These are phyloP conservation scores for Holothuria scabra DNA, from an alignment of 53 echinoderm and acorn worm species.

Conservation along the genomic window DNA sequence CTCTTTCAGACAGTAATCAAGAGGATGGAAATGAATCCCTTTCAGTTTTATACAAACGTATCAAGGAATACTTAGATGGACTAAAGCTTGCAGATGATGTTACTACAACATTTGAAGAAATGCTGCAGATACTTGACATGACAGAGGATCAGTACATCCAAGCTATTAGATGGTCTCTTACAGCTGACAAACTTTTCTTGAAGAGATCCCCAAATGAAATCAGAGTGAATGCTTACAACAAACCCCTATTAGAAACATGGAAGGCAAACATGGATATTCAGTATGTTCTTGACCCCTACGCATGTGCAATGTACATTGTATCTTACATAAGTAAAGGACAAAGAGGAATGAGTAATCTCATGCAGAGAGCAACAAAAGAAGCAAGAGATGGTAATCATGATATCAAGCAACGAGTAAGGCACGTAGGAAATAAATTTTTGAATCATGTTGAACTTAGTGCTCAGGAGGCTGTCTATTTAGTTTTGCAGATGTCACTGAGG, in stretches of 20 bases:
- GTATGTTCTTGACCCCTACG: slow-evolving; percentile 60
- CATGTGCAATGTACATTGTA: slow-evolving; percentile 66
- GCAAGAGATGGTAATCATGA: slow-evolving; percentile 32
- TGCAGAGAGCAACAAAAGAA: slow-evolving; percentile 48
- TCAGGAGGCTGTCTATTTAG: slow-evolving; percentile 53
- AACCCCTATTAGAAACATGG: slow-evolving; percentile 57
- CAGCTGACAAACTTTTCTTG: slow-evolving; percentile 51
- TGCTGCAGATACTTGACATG: slow-evolving; percentile 47
- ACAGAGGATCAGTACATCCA: slow-evolving; percentile 50
- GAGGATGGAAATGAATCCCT: background rate
- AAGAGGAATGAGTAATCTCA: slow-evolving; percentile 58
- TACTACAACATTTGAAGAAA: slow-evolving; percentile 35
- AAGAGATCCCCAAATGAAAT: slow-evolving; percentile 52
- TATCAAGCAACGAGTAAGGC: slow-evolving; percentile 24
- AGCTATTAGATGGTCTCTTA: slow-evolving; percentile 47
- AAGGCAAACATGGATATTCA: slow-evolving; percentile 67
- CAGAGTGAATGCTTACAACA: slow-evolving; percentile 64
- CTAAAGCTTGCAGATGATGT: slow-evolving; percentile 28
- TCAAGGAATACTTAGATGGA: slow-evolving; percentile 6
- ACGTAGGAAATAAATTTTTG: slow-evolving; percentile 46
- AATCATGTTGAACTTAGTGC: slow-evolving; percentile 51
- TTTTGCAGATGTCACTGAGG: slow-evolving; percentile 52
- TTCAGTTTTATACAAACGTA: background rate
- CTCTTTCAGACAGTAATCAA: background rate
- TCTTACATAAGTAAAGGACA: slow-evolving; percentile 63